phyloP scores from a whole-genome alignment of 2,113 vertebrate genomes.

The Anhinga rufa region DNA sequence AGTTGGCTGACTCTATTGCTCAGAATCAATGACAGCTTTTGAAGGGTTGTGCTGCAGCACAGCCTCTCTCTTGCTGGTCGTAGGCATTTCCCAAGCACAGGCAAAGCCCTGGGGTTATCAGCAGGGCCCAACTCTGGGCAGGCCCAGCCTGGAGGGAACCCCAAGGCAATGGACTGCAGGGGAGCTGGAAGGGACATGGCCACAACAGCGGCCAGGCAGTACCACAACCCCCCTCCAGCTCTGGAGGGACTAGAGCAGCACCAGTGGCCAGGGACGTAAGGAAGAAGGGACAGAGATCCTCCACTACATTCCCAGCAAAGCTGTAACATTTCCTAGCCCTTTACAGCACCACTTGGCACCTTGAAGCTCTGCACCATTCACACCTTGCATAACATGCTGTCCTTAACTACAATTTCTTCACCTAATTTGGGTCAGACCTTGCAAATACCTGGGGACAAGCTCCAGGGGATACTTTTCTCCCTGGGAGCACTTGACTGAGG shows the following conservation, averaged over 20 bases:
- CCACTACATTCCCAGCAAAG: neutral
- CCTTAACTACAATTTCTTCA: neutral
- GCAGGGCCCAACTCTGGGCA: neutral
- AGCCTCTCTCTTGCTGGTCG: neutral
- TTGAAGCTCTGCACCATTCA: neutral
- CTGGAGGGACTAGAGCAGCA: neutral
- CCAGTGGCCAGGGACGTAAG: neutral
- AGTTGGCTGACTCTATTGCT: neutral
- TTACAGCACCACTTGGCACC: neutral
- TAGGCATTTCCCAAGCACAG: neutral
- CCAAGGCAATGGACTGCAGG: accelerated
- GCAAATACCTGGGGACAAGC: neutral
- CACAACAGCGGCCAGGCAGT: neutral
- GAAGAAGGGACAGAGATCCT: neutral
- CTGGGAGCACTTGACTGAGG: neutral
- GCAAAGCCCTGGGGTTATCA: neutral
- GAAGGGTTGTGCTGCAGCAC: neutral
- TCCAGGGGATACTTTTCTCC: neutral
- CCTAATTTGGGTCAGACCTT: neutral
- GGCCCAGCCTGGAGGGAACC: accelerated
- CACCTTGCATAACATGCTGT: neutral
- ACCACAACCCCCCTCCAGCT: neutral
- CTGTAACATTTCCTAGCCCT: neutral
- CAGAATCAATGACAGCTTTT: neutral
- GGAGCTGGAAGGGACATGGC: neutral